Base-by-base conservation (phyloP, 1,140 invertebrate species). In the Acyrthosiphon pisum region DNA sequence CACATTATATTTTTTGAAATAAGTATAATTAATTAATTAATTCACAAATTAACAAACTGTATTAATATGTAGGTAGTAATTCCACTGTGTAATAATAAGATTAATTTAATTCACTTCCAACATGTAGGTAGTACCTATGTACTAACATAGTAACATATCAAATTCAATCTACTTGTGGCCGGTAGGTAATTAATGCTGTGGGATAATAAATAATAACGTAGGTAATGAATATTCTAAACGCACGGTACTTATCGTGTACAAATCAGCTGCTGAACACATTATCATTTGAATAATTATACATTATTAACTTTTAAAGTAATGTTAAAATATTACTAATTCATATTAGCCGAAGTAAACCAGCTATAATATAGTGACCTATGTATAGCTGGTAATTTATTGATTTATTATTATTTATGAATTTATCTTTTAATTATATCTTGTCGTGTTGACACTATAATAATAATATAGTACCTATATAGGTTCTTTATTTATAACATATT, bases 251-350 rank as follows among this genome's bases (percentile, higher is more conserved):
- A 76, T 76, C 60, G 60, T 76, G 30, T 76, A 76, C n/a, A 76
- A n/a, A 76, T 76, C 60, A 76, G 60, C 60, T 76, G 60, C 60
- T 76, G 60, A 76, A n/a, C 9, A 76, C 6, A n/a, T 76, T 76
- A n/a, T 76, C 30, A 76, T 76, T 68, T 68, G n/a, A 76, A n/a
- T 76, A 76, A 76, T 76, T 76, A 76, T 76, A 76, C n/a, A 76
- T n/a, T 76, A 76, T 68, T 68, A 11, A 76, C 30, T 76, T 76
- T n/a, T n/a, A 76, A 30, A 30, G 11, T n/a, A 68, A 68, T 68
- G 14, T n/a, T 68, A n/a, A 76, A n/a, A 76, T 76, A 76, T n/a
- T 76, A 76, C 6, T 18, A 18, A n/a, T 76, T n/a, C 60, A 18
- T 76, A 4, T n/a, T 35, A 30, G n/a, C n/a, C 1, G n/a, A n/a